Percentiles rank a stretch among this genome's conserved stretches.
Evolutionary conservation across 1,140 invertebrate species (phyloP).

Genomic region (Meloidogyne chitwoodi): DNA sequence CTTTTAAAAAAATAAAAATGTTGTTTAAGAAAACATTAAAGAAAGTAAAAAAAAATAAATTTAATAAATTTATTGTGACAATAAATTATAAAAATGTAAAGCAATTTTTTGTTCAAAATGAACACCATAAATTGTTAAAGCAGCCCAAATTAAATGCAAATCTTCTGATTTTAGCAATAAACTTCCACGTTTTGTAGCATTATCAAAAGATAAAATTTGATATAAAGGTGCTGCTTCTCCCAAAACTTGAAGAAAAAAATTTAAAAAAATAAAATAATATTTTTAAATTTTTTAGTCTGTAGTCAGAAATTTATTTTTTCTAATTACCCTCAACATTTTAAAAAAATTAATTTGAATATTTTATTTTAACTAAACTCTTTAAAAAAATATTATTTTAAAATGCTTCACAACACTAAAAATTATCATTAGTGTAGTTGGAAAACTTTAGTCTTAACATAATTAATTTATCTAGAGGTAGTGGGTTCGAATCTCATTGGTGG

Average conservation of each 20-base stretch:
- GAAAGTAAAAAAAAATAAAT: not conserved
- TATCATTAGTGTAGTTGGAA: too few species aligned
- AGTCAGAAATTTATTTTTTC: too few species aligned
- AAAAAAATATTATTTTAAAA: too few species aligned
- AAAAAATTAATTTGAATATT: too few species aligned
- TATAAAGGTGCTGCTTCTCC: conserved; percentile 22
- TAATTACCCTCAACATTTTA: too few species aligned
- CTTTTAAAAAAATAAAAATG: not conserved
- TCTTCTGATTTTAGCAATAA: conserved; percentile 13
- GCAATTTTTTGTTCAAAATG: conserved; percentile 31
- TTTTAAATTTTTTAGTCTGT: not conserved
- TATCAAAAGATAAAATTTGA: conserved; percentile 15
- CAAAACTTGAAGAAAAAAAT: conserved; percentile 5
- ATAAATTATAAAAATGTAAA: conserved; percentile 21
- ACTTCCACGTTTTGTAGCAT: conserved; percentile 3
- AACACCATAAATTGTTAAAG: conserved; percentile 26
- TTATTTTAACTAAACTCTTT: too few species aligned
- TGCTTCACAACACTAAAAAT: too few species aligned
- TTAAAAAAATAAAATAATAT: not conserved
- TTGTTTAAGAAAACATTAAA: not conserved
- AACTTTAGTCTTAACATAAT: too few species aligned
- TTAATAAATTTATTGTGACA: not conserved
- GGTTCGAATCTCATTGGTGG: too few species aligned
- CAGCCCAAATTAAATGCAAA: conserved; percentile 28
- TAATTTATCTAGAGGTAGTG: too few species aligned